Percentiles rank a stretch among this genome's conserved stretches.
phyloP scores from a whole-genome alignment of 2,888 invertebrate species.

The Protonemura montana region DNA sequence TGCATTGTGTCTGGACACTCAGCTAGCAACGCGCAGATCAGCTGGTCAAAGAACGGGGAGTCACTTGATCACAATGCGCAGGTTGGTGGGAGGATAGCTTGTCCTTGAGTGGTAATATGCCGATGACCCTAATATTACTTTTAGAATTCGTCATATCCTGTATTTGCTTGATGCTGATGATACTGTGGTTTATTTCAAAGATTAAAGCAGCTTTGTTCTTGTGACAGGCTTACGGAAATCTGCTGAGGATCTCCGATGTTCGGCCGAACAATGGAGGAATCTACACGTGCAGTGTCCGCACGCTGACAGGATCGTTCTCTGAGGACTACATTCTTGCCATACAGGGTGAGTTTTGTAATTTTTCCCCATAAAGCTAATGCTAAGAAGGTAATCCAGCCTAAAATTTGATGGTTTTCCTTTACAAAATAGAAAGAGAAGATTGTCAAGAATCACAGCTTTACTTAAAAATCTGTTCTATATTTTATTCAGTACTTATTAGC shows the following conservation, averaged over 20 bases:
- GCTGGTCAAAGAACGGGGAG: constrained; percentile 69
- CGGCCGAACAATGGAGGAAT: constrained; percentile 70
- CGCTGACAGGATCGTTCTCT: constrained; percentile 62
- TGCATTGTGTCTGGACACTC: constrained; percentile 67
- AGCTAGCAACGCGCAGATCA: constrained; percentile 60
- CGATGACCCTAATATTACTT: too few species aligned
- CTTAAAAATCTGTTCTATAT: too few species aligned
- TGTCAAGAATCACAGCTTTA: too few species aligned
- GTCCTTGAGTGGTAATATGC: not conserved
- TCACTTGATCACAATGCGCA: constrained; percentile 67
- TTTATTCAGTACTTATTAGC: not conserved
- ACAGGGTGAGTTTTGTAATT: constrained; percentile 67
- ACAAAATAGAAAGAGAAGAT: too few species aligned
- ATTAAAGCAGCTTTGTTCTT: too few species aligned
- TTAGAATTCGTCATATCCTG: too few species aligned
- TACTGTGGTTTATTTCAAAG: too few species aligned
- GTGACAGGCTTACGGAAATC: constrained; percentile 57
- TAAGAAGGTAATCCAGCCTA: too few species aligned
- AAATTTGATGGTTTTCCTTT: too few species aligned
- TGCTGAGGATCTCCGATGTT: constrained; percentile 67
- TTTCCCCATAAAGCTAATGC: too few species aligned
- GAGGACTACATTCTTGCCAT: constrained; percentile 67
- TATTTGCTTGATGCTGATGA: not conserved
- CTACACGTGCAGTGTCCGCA: constrained; percentile 72
- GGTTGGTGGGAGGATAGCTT: constrained; percentile 52